A percentile compares a stretch with the other conserved stretches of the same genome.
These are phyloP conservation scores for Girardinichthys multiradiatus DNA, from an alignment of 2,113 vertebrate genomes.

Conservation along the genomic window DNA sequence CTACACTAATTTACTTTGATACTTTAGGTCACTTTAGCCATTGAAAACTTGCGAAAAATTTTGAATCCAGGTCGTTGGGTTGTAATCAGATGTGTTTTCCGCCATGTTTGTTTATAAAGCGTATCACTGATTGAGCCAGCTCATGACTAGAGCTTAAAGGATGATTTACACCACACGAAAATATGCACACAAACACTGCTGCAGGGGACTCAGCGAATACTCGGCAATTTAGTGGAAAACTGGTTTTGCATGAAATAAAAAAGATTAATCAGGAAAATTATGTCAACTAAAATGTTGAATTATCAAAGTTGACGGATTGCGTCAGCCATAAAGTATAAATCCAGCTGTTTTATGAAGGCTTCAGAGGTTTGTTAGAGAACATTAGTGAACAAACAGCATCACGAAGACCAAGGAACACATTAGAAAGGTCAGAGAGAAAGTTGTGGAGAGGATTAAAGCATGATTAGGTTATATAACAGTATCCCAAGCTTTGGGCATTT, in stretches of 20 bases:
- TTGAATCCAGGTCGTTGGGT: not conserved
- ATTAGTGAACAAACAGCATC: not conserved
- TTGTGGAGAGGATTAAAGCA: too few relatives aligned
- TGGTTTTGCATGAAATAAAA: not conserved
- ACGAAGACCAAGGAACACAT: not conserved
- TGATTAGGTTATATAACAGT: too few relatives aligned
- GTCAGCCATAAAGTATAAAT: not conserved
- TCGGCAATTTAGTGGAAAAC: not conserved
- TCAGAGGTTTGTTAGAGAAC: not conserved
- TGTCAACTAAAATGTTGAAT: not conserved
- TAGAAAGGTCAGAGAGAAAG: not conserved
- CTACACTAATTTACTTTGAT: not conserved
- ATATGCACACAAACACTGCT: not conserved
- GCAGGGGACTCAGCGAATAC: not conserved
- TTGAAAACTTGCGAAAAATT: not conserved
- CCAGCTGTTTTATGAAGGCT: not conserved
- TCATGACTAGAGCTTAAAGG: not conserved
- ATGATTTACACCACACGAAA: not conserved
- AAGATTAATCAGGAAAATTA: not conserved
- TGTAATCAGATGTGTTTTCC: not conserved
- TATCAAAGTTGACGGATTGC: not conserved
- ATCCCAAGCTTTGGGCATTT: too few relatives aligned
- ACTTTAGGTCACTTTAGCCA: not conserved
- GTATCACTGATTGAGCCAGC: not conserved
- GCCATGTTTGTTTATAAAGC: not conserved